Conservation (phyloP, 2,888 invertebrate genomes). For the Pilophorus perplexus region DNA sequence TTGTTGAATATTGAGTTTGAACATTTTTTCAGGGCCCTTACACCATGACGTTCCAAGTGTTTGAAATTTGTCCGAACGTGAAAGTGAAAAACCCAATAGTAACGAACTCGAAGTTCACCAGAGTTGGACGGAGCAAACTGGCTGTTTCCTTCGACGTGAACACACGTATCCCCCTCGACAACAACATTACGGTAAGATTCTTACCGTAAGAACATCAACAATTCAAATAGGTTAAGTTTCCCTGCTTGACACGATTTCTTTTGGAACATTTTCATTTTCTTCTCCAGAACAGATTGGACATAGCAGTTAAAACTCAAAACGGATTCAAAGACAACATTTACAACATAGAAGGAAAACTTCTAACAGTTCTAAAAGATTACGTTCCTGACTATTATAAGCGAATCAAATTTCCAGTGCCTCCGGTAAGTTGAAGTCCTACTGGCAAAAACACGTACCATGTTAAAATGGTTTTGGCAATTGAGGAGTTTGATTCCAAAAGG, state of each 20-base stretch:
- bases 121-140: not conserved
- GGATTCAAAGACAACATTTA: conserved; percentile 2
- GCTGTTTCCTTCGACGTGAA: not conserved
- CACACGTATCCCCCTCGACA: not conserved
- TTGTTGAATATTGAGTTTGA: not conserved
- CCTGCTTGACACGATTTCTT: too few species aligned
- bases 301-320: not conserved
- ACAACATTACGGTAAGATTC: not conserved
- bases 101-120: not conserved
- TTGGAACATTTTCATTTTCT: not conserved
- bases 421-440: too few species aligned
- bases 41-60: not conserved
- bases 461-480: too few species aligned
- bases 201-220: not conserved
- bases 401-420: not conserved
- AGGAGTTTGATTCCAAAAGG: too few species aligned
- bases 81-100: not conserved
- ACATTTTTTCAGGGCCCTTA: not conserved
- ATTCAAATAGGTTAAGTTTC: not conserved
- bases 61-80: not conserved
- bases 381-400: not conserved
- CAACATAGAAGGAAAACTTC: not conserved
- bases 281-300: not conserved
- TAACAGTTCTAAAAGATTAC: not conserved
- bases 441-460: too few species aligned